Evolutionary conservation across 1,140 invertebrate species (phyloP), one percentile per base, ranked within the genome.

Genomic region (Trichonephila clavipes): DNA sequence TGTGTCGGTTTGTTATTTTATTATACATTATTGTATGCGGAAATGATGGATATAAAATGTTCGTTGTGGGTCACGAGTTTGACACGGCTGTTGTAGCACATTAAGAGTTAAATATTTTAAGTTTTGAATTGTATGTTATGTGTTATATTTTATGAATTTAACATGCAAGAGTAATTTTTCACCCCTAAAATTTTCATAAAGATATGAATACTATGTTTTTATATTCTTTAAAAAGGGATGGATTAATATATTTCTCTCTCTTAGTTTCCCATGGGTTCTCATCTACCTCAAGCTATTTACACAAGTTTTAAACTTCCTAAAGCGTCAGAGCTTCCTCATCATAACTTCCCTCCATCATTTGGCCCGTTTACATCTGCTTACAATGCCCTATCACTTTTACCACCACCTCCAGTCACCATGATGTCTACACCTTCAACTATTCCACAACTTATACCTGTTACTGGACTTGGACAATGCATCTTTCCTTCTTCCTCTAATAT

Each of bases 231-330:
- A 77, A 88, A 69, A 58, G 3, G 4, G 19, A 64, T 93, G 51
- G 5, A 51, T 58, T 28, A 62, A 28, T 88, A 62, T 90, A 4
- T 40, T 40, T 40, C 61, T 58, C 5, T 85, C 85, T 93, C 93
- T 16, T 69, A 95, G 95, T 95, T 95, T 90, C 95, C 96, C 92
- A 94, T 96, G 92, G 95, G 95, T 95, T 96, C 96, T 94, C 97
- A 97, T 90, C 97, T 97, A 59, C 98, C 98, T 12, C 98, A 98
- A 96, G 98, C 98, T 12, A 98, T 99, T 94, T 99, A 98, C 95
- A 98, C 98, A 44, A 98, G 98, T 95, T 99, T 98, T 95, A 99
- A 99, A 95, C 96, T 99, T 90, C 98, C 98, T 28, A 98, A 98
- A 96, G 95, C 95, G 88, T 94, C 98, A 28, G 98, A 98, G 96